Evolutionary conservation across 2,888 invertebrate genomes (phyloP).

Genomic region (Drosophila atripex): DNA sequence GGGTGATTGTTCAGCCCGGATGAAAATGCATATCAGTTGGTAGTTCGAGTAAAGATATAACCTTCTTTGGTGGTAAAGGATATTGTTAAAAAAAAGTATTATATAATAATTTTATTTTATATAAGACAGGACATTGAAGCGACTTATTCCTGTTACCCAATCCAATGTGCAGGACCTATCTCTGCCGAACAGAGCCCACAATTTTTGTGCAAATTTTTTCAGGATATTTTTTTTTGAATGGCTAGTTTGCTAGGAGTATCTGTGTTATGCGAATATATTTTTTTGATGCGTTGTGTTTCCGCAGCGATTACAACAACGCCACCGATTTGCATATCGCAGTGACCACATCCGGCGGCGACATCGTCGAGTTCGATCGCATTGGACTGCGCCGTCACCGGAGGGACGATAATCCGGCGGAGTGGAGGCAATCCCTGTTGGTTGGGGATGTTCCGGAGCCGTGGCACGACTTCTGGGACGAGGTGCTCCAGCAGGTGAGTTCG

Average conservation of each 20-base stretch:
- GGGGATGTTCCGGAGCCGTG: constrained; percentile 88
- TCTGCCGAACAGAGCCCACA: constrained; percentile 10
- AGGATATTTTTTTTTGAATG: neutral
- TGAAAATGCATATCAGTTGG: neutral
- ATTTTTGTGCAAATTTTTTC: constrained; percentile 1
- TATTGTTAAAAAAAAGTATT: too few relatives aligned
- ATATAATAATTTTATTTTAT: too few relatives aligned
- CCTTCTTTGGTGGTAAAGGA: too few relatives aligned
- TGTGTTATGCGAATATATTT: constrained; percentile 35
- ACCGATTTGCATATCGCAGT: constrained; percentile 96
- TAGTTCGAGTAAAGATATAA: too few relatives aligned
- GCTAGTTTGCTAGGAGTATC: constrained; percentile 20
- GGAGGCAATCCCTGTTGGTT: constrained; percentile 89
- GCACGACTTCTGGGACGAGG: constrained; percentile 89
- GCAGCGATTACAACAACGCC: constrained; percentile 91
- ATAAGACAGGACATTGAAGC: constrained; percentile 13
- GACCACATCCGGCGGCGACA: constrained; percentile 91
- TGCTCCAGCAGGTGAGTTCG: constrained; percentile 86
- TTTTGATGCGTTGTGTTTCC: constrained; percentile 51
- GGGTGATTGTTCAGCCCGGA: neutral
- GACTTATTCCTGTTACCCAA: constrained; percentile 15
- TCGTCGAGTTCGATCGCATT: constrained; percentile 93
- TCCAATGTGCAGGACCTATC: neutral
- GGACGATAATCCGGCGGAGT: constrained; percentile 83
- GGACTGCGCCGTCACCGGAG: constrained; percentile 86